Base-by-base conservation (phyloP, 2,888 invertebrate species). In the Pharmacophagus antenor region DNA sequence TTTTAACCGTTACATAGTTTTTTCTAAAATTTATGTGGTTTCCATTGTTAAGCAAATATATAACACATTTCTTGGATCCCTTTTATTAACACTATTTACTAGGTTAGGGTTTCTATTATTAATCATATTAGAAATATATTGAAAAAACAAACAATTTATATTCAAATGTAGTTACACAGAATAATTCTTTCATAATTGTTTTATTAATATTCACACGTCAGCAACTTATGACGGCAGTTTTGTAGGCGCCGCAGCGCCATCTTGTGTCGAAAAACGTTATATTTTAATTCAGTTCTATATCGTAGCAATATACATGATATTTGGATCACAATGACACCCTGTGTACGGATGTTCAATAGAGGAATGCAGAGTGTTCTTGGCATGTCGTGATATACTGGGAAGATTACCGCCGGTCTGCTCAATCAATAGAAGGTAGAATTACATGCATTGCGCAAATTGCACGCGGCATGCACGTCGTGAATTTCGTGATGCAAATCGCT, bases 401-500 rank as follows among this genome's bases (percentile, higher is more conserved):
- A 81, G 85, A 85, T 84, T 80, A 72, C 73, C 37, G 25, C 12
- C 54, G 21, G 23, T 49, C 54, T 60, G 53, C 42, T 59, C 49
- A 61, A 62, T 58, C 62, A 61, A 61, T 65, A 62, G 37, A 49
- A 47, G 18, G 41, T 50, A 37, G 47, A 42, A 18, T 57, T 55
- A 55, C 63, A 65, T 66, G 59, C 69, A 80, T 87, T 87, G 85
- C 82, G 82, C 87, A 86, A 87, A 84, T 84, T 79, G 83, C 83
- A 84, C 80, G 82, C 80, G 71, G 69, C 65, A 66, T 67, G 70
- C 67, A 52, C 49, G 51, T 60, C 64, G 63, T 68, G 71, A 57
- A 56, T 61, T 31, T 85, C 82, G 81, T 84, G 82, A 84, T 82
- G 74, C 73, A 68, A 69, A 69, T 70, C 73, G 73, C 72, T 46